A percentile compares a stretch with the other conserved stretches of the same genome.
Conservation (phyloP, 1,140 invertebrate species). For the Euwallacea fornicatus region DNA sequence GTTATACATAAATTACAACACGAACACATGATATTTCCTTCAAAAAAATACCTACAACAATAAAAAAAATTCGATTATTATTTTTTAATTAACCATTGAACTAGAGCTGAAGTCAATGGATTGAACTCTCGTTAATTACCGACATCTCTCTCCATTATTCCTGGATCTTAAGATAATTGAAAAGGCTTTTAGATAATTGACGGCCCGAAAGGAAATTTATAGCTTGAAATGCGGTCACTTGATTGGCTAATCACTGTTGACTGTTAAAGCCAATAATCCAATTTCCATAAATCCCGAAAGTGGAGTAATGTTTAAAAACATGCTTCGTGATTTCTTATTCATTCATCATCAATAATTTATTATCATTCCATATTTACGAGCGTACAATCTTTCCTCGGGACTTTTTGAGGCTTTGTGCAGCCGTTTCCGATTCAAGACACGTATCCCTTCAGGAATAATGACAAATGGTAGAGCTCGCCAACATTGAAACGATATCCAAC, state of each 20-base stretch:
- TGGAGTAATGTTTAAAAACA: too few species aligned
- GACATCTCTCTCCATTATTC: constrained; percentile 2
- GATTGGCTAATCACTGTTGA: too few species aligned
- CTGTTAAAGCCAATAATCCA: too few species aligned
- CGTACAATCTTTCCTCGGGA: constrained; percentile 1
- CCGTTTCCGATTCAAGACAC: constrained; percentile 1
- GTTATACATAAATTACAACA: too few species aligned
- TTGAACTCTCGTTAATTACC: constrained; percentile 23
- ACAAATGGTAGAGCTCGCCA: constrained; percentile 5
- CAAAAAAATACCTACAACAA: too few species aligned
- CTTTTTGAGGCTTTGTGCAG: neutral
- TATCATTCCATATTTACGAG: constrained; percentile 7
- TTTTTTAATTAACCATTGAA: neutral
- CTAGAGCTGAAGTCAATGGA: constrained; percentile 9
- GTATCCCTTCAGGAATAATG: constrained; percentile 16
- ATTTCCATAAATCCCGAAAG: too few species aligned
- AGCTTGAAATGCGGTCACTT: neutral
- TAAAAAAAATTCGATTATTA: too few species aligned
- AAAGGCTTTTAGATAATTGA: constrained; percentile 24
- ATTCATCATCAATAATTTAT: constrained; percentile 13
- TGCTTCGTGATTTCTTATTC: neutral
- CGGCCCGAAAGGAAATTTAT: constrained; percentile 11
- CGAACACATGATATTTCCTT: too few species aligned
- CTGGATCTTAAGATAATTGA: constrained; percentile 22
- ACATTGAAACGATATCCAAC: constrained; percentile 13